Evolutionary conservation across 2,888 invertebrate species (phyloP).

Genomic region (Oscheius sp.): DNA sequence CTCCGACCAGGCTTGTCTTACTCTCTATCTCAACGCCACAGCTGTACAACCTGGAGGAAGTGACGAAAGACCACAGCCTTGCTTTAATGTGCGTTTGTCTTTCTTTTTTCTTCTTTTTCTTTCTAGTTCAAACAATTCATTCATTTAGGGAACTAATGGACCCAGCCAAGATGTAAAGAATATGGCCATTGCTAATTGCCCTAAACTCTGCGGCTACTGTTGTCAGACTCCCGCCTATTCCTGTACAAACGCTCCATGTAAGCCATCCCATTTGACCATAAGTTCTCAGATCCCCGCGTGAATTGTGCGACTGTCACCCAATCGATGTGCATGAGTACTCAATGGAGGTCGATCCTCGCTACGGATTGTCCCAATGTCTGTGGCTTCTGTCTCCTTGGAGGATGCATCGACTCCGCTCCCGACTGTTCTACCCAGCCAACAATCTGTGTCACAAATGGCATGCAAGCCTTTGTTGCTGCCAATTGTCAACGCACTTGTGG

Average conservation of each 20-base stretch:
- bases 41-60: neutral
- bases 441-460: slow-evolving; percentile 5
- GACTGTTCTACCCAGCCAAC: neutral
- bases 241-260: neutral
- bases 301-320: neutral
- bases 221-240: neutral
- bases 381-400: slow-evolving; percentile 12
- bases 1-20: slow-evolving; percentile 36
- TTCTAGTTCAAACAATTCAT: too few species aligned
- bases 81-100: neutral
- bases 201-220: slow-evolving; percentile 7
- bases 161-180: neutral
- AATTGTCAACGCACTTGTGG: slow-evolving; percentile 26
- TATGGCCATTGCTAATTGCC: neutral
- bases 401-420: slow-evolving; percentile 13
- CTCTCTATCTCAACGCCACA: slow-evolving; percentile 22
- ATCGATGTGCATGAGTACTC: neutral
- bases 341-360: neutral
- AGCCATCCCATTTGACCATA: too few species aligned
- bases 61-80: neutral
- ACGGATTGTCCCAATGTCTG: neutral
- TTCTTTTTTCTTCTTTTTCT: too few species aligned
- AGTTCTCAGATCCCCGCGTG: neutral
- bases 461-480: neutral
- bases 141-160: too few species aligned